phyloP scores from a whole-genome alignment of 2,888 invertebrate species.

The Chalcosyrphus nemorum region DNA sequence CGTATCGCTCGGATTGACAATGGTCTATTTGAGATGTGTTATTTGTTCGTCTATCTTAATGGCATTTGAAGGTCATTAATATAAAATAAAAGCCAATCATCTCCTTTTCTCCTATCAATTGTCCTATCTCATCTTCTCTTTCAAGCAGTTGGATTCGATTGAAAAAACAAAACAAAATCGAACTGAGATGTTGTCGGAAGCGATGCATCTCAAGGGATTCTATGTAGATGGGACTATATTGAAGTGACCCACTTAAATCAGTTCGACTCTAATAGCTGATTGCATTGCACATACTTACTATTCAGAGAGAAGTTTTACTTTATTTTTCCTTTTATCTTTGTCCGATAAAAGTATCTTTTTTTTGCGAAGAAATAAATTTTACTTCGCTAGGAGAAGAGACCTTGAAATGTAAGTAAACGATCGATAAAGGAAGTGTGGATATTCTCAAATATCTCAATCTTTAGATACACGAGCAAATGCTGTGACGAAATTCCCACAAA shows the following conservation, averaged over 20 bases:
- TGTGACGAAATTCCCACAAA: background rate
- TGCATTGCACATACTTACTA: conserved; percentile 62
- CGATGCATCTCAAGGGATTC: conserved; percentile 28
- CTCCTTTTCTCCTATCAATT: conserved; percentile 49
- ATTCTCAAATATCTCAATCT: background rate
- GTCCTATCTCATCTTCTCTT: conserved; percentile 34
- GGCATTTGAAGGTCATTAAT: conserved; percentile 74
- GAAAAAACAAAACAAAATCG: too few relatives aligned
- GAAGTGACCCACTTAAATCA: conserved; percentile 78
- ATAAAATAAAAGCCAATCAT: conserved; percentile 41
- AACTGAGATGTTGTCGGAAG: conserved; percentile 50
- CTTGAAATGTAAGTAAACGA: conserved; percentile 37
- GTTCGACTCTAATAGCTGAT: conserved; percentile 78
- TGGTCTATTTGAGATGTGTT: conserved; percentile 19
- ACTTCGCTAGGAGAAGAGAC: background rate
- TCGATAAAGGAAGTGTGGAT: background rate
- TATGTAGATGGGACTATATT: conserved; percentile 15
- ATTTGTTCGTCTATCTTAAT: conserved; percentile 50
- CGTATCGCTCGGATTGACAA: conserved; percentile 31
- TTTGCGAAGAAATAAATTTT: background rate
- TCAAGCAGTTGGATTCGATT: conserved; percentile 6
- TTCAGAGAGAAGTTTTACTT: background rate
- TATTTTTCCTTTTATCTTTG: background rate
- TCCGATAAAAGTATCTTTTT: conserved; percentile 8
- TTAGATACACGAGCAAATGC: background rate